These are phyloP conservation scores for Azorinus chamasolen DNA, from an alignment of 2,888 invertebrate genomes.

Conservation along the genomic window DNA sequence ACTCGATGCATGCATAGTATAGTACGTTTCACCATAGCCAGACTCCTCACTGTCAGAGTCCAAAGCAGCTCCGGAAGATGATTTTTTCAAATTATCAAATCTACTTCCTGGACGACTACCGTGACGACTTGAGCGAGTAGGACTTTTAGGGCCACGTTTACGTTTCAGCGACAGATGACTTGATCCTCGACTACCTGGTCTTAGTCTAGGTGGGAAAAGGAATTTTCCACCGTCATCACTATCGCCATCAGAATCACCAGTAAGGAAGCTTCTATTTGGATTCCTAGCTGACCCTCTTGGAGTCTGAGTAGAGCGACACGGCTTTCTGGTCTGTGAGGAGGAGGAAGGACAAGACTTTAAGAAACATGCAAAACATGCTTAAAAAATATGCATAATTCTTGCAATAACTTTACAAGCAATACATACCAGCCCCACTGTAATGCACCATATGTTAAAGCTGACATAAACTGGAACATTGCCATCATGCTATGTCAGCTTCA, in stretches of 20 bases:
- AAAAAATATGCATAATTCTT: background rate
- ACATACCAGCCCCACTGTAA: background rate
- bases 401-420: constrained; percentile 9
- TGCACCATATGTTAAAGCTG: too few species aligned
- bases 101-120: constrained; percentile 60
- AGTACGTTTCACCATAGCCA: constrained; percentile 82
- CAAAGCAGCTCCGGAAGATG: constrained; percentile 69
- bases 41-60: constrained; percentile 83
- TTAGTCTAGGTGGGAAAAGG: constrained; percentile 61
- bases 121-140: constrained; percentile 45
- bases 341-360: constrained; percentile 59
- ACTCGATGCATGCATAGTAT: constrained; percentile 83
- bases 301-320: constrained; percentile 81
- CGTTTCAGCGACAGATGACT: constrained; percentile 65
- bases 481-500: too few species aligned
- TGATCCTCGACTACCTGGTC: constrained; percentile 64
- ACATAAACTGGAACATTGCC: too few species aligned
- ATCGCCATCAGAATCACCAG: constrained; percentile 70
- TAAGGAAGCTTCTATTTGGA: constrained; percentile 64
- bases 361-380: constrained; percentile 30
- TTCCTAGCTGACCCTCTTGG: constrained; percentile 68
- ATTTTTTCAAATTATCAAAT: constrained; percentile 68
- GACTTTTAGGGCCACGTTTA: constrained; percentile 50
- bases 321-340: constrained; percentile 72
- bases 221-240: constrained; percentile 64